A percentile compares a stretch with the other conserved stretches of the same genome.
phyloP scores from a whole-genome alignment of 2,113 vertebrate genomes.

The Dendropsophus ebraccatus region DNA sequence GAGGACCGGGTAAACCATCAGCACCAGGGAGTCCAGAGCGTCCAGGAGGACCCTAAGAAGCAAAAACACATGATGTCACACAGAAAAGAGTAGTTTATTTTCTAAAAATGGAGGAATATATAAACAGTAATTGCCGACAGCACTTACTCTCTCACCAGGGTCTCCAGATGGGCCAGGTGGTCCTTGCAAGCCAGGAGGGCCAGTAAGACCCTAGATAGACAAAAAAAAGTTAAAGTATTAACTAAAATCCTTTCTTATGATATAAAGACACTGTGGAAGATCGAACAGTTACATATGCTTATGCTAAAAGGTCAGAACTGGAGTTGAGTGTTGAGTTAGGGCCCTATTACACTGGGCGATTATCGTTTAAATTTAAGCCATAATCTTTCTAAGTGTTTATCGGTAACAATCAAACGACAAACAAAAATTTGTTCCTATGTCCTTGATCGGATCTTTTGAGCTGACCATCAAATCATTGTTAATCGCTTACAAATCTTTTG shows the following conservation, averaged over 20 bases:
- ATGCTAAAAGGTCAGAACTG: too few species aligned
- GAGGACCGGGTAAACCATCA: conserved; percentile 92
- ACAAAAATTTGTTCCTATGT: too few species aligned
- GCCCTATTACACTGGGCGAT: too few species aligned
- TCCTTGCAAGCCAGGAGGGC: conserved; percentile 89
- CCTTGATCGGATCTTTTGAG: too few species aligned
- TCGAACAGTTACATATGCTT: not conserved
- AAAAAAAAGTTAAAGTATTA: not conserved
- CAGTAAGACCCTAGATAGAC: conserved; percentile 87
- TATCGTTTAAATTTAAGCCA: too few species aligned
- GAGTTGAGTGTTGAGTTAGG: too few species aligned
- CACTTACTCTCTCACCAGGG: conserved; percentile 92
- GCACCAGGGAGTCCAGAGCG: conserved; percentile 92
- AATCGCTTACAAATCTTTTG: too few species aligned
- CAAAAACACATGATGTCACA: not conserved
- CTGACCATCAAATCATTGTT: too few species aligned
- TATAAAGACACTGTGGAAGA: not conserved
- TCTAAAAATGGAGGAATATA: not conserved
- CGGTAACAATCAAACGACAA: too few species aligned
- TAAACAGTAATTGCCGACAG: not conserved
- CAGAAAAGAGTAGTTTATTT: not conserved
- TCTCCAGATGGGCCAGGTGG: conserved; percentile 89
- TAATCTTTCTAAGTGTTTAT: too few species aligned
- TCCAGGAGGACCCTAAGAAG: conserved; percentile 86
- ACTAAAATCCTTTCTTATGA: not conserved